Evolutionary conservation across 1,140 invertebrate species (phyloP).

Genomic region (Danaus plexippus): DNA sequence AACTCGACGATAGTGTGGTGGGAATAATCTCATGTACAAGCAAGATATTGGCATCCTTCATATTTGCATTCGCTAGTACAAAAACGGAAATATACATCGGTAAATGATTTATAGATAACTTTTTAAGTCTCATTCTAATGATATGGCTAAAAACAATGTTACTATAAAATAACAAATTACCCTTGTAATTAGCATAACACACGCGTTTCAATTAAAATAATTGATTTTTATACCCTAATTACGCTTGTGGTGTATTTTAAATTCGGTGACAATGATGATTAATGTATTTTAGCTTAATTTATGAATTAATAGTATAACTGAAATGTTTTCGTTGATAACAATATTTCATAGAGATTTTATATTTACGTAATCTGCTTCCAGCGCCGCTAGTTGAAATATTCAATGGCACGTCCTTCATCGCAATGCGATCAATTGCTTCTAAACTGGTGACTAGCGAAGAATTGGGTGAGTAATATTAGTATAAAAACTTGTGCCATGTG

Average conservation of each 20-base stretch:
- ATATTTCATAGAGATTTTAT: background rate
- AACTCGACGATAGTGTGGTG: conserved; percentile 84
- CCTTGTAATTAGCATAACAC: too few species aligned
- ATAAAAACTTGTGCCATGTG: background rate
- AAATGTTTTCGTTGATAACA: conserved; percentile 1
- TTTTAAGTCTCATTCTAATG: background rate
- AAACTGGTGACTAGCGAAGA: conserved; percentile 85
- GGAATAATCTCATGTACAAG: conserved; percentile 85
- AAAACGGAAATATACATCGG: conserved; percentile 85
- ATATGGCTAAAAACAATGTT: background rate
- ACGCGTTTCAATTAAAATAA: too few species aligned
- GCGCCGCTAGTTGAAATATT: conserved; percentile 84
- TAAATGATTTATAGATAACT: conserved; percentile 29
- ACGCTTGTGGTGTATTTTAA: too few species aligned
- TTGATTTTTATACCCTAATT: too few species aligned
- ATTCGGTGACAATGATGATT: too few species aligned
- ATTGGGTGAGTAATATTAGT: conserved; percentile 73
- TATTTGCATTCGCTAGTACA: conserved; percentile 84
- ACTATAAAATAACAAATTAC: background rate
- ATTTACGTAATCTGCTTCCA: conserved; percentile 52
- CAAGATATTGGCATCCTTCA: conserved; percentile 84
- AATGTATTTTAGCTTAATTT: too few species aligned
- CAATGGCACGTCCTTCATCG: conserved; percentile 87
- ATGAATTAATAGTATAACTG: too few species aligned
- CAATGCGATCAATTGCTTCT: conserved; percentile 86